Percentiles rank a stretch among this genome's conserved stretches.
Evolutionary conservation across 2,113 vertebrate genomes (phyloP).

Genomic region (Cyphomyrus discorhynchus): DNA sequence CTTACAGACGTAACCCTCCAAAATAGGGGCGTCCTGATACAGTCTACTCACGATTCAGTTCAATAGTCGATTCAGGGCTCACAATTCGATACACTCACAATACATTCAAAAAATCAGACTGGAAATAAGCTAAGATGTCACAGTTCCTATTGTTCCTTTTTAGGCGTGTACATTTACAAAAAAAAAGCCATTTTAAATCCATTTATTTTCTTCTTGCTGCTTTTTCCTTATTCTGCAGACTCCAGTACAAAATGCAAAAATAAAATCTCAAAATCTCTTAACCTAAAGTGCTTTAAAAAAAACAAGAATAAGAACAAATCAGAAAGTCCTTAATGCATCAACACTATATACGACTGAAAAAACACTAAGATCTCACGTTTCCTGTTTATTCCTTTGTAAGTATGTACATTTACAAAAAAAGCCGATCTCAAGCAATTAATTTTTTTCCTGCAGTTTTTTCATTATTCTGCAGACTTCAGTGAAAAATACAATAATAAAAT

Average conservation of each 20-base stretch:
- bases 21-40: neutral
- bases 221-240: neutral
- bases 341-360: neutral
- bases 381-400: neutral
- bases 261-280: neutral
- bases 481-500: neutral
- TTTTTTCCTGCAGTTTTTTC: neutral
- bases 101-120: neutral
- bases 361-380: neutral
- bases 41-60: neutral
- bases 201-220: neutral
- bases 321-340: neutral
- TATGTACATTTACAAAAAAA: neutral
- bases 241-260: neutral
- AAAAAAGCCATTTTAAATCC: neutral
- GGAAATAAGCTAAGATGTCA: too few relatives aligned
- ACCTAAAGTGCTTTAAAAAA: neutral
- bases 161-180: neutral
- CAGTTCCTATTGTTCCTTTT: neutral
- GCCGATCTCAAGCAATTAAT: neutral
- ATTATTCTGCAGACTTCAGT: neutral
- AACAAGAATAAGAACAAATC: neutral
- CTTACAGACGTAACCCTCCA: neutral
- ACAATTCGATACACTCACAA: neutral
- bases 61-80: neutral